Evolutionary conservation across 35 echinoderm and acorn worm species (phyloP).

Genomic region (Ptychodera flava): DNA sequence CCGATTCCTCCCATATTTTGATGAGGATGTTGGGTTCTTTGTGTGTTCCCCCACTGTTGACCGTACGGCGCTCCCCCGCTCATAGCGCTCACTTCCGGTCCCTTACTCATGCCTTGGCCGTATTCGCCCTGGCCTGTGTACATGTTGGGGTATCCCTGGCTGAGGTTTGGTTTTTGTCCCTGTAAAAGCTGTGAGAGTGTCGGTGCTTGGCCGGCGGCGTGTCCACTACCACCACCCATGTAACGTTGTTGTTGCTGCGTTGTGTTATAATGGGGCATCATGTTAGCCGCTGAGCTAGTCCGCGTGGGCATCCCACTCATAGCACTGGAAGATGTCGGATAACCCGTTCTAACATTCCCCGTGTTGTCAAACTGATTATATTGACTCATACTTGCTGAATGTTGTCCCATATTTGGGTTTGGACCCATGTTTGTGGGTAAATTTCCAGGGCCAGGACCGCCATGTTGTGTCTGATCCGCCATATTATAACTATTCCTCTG

Average conservation of each 20-base stretch:
- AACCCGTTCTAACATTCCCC: not conserved
- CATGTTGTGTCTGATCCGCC: not conserved
- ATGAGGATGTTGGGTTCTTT: conserved; percentile 13
- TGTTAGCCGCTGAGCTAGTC: not conserved
- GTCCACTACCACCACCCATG: not conserved
- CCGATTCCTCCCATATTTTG: not conserved
- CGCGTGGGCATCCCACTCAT: not conserved
- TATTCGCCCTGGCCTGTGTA: conserved; percentile 49
- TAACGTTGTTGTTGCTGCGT: not conserved
- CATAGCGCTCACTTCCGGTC: not conserved
- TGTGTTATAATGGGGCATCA: not conserved
- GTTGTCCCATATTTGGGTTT: not conserved
- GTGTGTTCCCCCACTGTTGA: conserved; percentile 3
- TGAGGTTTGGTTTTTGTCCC: conserved; percentile 78
- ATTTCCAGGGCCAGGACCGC: not conserved
- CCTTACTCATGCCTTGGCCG: conserved; percentile 11
- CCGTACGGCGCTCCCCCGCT: not conserved
- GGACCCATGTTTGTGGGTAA: not conserved
- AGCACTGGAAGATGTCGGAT: not conserved
- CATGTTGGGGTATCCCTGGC: not conserved
- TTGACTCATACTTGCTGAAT: not conserved
- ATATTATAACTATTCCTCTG: not conserved
- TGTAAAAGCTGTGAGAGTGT: conserved; percentile 98
- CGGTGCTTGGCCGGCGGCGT: conserved; percentile 34
- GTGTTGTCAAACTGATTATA: not conserved